Evolutionary conservation across 2,113 vertebrate genomes (phyloP), one percentile per base, ranked within the genome.

Genomic region (Paracanthobrama guichenoti): DNA sequence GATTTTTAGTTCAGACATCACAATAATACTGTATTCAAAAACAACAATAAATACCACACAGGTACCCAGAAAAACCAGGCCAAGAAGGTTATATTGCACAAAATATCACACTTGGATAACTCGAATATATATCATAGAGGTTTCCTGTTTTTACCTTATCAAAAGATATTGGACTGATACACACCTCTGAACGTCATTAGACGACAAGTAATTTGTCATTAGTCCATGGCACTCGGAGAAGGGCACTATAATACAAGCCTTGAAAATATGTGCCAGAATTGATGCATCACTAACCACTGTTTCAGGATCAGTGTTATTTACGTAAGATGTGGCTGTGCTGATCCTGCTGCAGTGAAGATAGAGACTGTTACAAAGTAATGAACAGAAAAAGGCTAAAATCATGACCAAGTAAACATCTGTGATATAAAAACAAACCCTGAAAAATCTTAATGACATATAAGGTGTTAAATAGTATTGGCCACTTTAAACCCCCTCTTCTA

Each of bases 81-180:
- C 35, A 55, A 75, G 46, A 69, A 75, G 50, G 35, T 74, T 86
- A 85, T 83, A 88, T 87, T 88, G 86, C 88, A 88, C 88, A 85
- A 81, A 87, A 78, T 75, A 62, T 75, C 83, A 85, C 80, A 71
- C 66, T 71, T 9, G 3, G 26, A 42, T 69, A 59, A 57, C n/a
- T 75, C 18, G 28, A 79, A 72, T 24, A 72, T 9, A 57, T 20
- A 28, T 31, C 9, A 64, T 8, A 31, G 13, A 80, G 6, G 8
- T 46, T 75, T 82, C 39, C 81, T 77, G 39, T 42, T 53, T 39
- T 48, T 42, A 75, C 69, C 59, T 82, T 79, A 82, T 82, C 83
- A 87, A 80, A 79, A 78, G 46, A 62, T 76, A 86, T 67, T 64
- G 67, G 28, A 59, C 42, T 76, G 84, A 75, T 82, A 83, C 79